Base-by-base conservation (phyloP, 1,140 invertebrate species). In the Carcinoscorpius rotundicauda region DNA sequence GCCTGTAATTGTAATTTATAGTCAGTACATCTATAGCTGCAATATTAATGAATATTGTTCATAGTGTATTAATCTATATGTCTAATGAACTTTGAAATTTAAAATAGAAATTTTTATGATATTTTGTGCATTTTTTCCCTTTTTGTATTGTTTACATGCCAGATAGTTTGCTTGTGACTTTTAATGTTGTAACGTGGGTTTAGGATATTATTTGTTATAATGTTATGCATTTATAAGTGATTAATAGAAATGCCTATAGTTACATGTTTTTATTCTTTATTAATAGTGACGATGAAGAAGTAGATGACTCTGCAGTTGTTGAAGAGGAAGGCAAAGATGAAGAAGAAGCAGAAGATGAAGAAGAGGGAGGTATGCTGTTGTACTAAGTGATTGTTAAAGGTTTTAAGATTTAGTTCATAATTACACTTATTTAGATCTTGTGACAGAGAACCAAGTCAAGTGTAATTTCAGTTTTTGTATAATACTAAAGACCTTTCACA, bases 321-420 rank as follows among this genome's bases (percentile, higher is more conserved):
- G 73, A 71, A 4, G 73, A 70, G 49, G 75, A 75, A 58, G 74
- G 73, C 52, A 76, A 77, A 51, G 68, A 74, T 3, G 76, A 75
- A 53, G 75, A 80, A 57, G 79, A 78, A 48, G 83, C 82, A 56
- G 82, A 80, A n/a, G 82, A 80, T 56, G 82, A 82, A 64, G 81
- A 74, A 48, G 77, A 74, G 5, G 77, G 77, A 57, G 76, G 77
- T 29, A n/a, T n/a, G n/a, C n/a, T n/a, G n/a, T n/a, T n/a, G n/a
- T n/a, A n/a, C n/a, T n/a, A n/a, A n/a, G n/a, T n/a, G n/a, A n/a
- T n/a, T n/a, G n/a, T n/a, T n/a, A n/a, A n/a, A n/a, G n/a, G n/a
- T n/a, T n/a, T n/a, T n/a, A n/a, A n/a, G n/a, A n/a, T n/a, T n/a
- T n/a, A n/a, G 55, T 80, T 64, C 71, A 77, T 61, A 72, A 53